Conservation (phyloP, 1,140 invertebrate genomes). For the Cyrtorhinus lividipennis region DNA sequence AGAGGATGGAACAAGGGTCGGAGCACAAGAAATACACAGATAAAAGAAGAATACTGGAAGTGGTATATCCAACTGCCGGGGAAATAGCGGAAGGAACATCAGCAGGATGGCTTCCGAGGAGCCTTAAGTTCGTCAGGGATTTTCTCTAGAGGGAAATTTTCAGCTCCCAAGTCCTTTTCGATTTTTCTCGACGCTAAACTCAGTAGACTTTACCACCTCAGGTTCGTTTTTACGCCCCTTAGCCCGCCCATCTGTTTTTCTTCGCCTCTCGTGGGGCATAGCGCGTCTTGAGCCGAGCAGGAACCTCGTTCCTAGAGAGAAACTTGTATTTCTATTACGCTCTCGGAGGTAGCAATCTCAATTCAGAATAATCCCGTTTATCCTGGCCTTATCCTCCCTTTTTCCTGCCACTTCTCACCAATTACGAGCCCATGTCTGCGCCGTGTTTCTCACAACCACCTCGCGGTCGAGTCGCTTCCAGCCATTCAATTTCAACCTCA, state of each 20-base stretch:
- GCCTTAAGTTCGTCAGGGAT: not conserved
- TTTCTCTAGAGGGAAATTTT: not conserved
- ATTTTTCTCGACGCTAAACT: not conserved
- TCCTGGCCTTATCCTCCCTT: not conserved
- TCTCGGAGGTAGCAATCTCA: not conserved
- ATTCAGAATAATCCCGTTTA: not conserved
- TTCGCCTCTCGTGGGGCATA: too few species aligned
- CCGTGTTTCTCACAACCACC: too few species aligned
- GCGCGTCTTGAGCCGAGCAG: not conserved
- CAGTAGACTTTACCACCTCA: not conserved
- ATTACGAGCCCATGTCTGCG: too few species aligned
- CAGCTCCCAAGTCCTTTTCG: not conserved
- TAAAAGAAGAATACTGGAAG: too few species aligned
- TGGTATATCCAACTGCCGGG: too few species aligned
- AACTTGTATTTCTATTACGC: not conserved
- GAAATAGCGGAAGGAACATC: too few species aligned
- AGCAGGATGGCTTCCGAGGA: too few species aligned
- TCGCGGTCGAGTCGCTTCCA: too few species aligned
- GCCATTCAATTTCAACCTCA: too few species aligned
- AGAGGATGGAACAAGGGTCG: too few species aligned
- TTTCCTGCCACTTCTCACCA: not conserved
- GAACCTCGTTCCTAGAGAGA: not conserved
- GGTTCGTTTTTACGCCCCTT: not conserved
- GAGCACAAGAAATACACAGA: too few species aligned
- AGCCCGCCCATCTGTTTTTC: not conserved